These are phyloP conservation scores for Numenius arquata DNA, from an alignment of 2,113 vertebrate genomes.

Conservation along the genomic window DNA sequence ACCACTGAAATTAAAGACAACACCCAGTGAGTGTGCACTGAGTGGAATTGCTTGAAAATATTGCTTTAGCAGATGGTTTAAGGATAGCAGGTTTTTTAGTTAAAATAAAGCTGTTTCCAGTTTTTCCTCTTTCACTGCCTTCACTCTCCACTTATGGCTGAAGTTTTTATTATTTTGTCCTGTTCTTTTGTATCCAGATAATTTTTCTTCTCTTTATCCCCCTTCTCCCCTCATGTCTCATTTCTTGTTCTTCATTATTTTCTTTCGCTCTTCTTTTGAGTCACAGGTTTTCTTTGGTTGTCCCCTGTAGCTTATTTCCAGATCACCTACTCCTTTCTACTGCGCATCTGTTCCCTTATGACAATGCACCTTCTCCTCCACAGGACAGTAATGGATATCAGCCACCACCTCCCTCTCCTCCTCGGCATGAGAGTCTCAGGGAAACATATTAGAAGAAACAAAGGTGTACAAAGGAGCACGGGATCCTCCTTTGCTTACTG, in stretches of 20 bases:
- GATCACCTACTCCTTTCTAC: neutral
- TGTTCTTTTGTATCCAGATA: neutral
- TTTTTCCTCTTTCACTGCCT: neutral
- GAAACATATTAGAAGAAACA: neutral
- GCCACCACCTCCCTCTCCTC: neutral
- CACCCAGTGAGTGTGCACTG: neutral
- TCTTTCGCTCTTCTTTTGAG: neutral
- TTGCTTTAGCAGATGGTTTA: neutral
- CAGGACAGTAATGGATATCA: neutral
- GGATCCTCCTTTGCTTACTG: neutral
- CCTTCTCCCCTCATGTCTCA: neutral
- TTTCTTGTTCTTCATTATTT: neutral
- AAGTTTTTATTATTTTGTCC: neutral
- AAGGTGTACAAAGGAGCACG: accelerated
- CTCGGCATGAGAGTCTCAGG: neutral
- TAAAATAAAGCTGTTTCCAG: neutral
- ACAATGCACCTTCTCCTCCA: neutral
- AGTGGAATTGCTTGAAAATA: neutral
- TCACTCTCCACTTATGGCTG: neutral
- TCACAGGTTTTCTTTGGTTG: neutral
- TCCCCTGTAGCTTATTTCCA: neutral
- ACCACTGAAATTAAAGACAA: neutral
- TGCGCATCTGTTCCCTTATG: neutral
- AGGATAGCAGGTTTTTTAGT: neutral
- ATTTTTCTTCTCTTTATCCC: neutral